Conservation (phyloP, 2,113 vertebrate genomes). For the Micronycteris hirsuta region DNA sequence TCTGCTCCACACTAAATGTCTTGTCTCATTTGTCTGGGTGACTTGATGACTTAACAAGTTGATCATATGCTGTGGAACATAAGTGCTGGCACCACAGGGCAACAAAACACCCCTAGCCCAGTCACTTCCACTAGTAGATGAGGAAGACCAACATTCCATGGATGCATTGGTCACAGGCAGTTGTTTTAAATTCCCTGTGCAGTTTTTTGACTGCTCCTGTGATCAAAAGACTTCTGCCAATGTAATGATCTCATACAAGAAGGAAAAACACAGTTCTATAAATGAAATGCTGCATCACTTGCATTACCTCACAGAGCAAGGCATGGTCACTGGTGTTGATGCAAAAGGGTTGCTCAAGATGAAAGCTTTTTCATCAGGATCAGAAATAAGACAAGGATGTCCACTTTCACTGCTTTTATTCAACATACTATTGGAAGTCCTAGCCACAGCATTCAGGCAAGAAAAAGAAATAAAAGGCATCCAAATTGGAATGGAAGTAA, state of each 20-base stretch:
- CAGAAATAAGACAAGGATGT: not conserved
- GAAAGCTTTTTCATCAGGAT: not conserved
- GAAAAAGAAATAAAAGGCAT: not conserved
- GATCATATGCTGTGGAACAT: not conserved
- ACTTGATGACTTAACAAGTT: not conserved
- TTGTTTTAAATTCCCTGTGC: constrained; percentile 97
- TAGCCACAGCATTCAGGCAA: not conserved
- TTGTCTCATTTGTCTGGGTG: not conserved
- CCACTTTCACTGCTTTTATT: not conserved
- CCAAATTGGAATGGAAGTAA: not conserved
- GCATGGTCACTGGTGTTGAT: not conserved
- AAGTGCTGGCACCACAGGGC: not conserved
- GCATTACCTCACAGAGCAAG: constrained; percentile 75
- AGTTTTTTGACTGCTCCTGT: constrained; percentile 96
- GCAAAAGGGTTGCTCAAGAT: not conserved
- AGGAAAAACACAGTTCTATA: constrained; percentile 97
- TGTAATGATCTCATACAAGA: constrained; percentile 96
- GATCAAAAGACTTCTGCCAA: constrained; percentile 96
- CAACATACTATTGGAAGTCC: not conserved
- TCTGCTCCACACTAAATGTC: not conserved
- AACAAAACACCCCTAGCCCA: not conserved
- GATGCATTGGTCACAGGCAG: constrained; percentile 96
- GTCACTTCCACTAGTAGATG: not conserved
- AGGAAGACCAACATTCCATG: constrained; percentile 86
- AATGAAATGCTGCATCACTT: constrained; percentile 97